phyloP scores from a whole-genome alignment of 1,140 invertebrate species.

The Eriosoma lanigerum region DNA sequence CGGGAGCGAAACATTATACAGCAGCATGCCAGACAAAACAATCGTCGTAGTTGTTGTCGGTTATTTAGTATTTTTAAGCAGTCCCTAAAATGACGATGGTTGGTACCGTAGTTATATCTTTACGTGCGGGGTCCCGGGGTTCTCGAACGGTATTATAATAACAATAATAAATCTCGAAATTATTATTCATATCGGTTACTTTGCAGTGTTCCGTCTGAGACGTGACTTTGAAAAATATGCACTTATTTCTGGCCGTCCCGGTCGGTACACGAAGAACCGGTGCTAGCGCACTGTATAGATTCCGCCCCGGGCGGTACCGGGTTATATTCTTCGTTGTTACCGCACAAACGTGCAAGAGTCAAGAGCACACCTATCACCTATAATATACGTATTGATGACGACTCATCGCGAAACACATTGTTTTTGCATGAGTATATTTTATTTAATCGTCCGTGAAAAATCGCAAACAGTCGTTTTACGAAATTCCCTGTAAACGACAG shows the following conservation, averaged over 20 bases:
- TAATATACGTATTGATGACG: neutral
- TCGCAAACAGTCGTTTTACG: neutral
- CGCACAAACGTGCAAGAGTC: neutral
- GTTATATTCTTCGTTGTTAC: neutral
- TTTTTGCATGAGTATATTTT: neutral
- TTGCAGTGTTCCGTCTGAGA: neutral
- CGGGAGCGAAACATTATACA: neutral
- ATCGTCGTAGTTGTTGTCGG: neutral
- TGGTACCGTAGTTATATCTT: neutral
- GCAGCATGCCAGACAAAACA: slow-evolving; percentile 2
- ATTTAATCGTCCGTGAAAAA: slow-evolving; percentile 7
- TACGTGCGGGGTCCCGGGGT: neutral
- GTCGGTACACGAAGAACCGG: slow-evolving; percentile 4
- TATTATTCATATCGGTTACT: slow-evolving; percentile 28
- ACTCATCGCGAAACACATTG: neutral
- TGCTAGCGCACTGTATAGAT: neutral
- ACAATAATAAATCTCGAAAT: slow-evolving; percentile 15
- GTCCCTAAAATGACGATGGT: neutral
- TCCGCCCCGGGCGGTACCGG: slow-evolving; percentile 33
- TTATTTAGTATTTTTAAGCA: neutral
- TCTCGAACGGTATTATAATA: neutral
- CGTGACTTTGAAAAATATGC: slow-evolving; percentile 45
- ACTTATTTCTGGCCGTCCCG: slow-evolving; percentile 3
- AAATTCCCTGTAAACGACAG: neutral
- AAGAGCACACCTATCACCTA: neutral